Evolutionary conservation across 1,140 invertebrate genomes (phyloP).

Genomic region (Rhopalosiphum maidis): DNA sequence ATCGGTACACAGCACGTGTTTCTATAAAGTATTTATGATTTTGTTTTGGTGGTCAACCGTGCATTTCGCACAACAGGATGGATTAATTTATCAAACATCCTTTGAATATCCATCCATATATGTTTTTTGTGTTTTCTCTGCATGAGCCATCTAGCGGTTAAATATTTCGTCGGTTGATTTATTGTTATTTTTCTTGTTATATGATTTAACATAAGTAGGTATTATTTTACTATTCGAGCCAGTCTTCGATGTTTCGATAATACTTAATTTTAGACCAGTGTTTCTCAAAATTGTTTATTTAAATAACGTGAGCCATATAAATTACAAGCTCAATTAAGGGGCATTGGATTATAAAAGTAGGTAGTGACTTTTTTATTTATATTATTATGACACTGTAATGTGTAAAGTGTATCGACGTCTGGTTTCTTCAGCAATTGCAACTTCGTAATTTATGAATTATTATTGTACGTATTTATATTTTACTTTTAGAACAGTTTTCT

Average conservation of each 20-base stretch:
- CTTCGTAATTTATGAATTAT: not conserved
- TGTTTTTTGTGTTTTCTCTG: not conserved
- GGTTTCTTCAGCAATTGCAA: not conserved
- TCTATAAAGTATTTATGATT: constrained; percentile 27
- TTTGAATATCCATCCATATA: not conserved
- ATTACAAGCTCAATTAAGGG: not conserved
- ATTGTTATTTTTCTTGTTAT: not conserved
- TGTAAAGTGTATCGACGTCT: not conserved
- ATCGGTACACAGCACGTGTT: not conserved
- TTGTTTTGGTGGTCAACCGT: not conserved
- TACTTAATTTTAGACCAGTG: not conserved
- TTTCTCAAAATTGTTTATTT: not conserved
- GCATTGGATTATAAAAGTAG: not conserved
- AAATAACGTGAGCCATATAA: not conserved
- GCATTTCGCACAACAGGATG: not conserved
- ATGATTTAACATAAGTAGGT: not conserved
- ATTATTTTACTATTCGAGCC: not conserved
- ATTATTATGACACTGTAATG: not conserved
- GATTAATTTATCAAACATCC: constrained; percentile 23
- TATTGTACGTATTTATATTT: not conserved
- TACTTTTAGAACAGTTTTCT: no score
- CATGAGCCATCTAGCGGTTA: not conserved
- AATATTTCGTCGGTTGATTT: not conserved
- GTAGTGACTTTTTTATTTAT: not conserved
- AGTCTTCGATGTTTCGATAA: not conserved